These are phyloP conservation scores for Potamilus streckersoni DNA, from an alignment of 1,140 invertebrate species.

Conservation along the genomic window DNA sequence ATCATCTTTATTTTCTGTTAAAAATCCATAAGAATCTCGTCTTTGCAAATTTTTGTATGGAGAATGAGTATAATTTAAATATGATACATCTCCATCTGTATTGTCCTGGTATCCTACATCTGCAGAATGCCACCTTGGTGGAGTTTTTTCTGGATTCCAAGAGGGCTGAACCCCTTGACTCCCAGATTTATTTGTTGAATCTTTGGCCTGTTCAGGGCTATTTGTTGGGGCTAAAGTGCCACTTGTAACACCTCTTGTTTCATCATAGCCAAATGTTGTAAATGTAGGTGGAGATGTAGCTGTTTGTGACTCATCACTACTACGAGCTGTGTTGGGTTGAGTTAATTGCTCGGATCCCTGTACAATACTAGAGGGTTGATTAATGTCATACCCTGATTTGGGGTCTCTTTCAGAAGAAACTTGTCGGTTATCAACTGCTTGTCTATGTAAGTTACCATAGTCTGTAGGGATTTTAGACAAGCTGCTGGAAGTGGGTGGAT, in stretches of 20 bases:
- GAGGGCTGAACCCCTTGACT: not conserved
- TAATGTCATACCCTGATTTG: constrained; percentile 33
- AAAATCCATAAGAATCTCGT: constrained; percentile 23
- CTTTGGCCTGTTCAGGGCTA: constrained; percentile 12
- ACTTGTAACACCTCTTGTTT: not conserved
- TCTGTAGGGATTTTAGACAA: too few species aligned
- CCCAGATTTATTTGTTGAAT: not conserved
- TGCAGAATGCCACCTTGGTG: too few species aligned
- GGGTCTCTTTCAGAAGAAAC: constrained; percentile 55
- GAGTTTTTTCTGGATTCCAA: not conserved
- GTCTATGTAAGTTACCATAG: too few species aligned
- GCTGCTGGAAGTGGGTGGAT: too few species aligned
- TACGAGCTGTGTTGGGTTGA: constrained; percentile 25
- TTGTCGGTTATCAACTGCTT: constrained; percentile 8
- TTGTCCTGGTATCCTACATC: too few species aligned
- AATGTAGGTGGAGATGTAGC: constrained; percentile 35
- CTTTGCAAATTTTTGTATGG: too few species aligned
- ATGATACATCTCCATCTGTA: too few species aligned
- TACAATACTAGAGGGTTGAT: constrained; percentile 22
- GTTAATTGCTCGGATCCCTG: constrained; percentile 43
- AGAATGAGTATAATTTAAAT: too few species aligned
- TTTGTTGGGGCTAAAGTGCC: not conserved
- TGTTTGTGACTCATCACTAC: constrained; percentile 27
- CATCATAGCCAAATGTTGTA: constrained; percentile 45
- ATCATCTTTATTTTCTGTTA: constrained; percentile 29